Evolutionary conservation across 2,113 vertebrate species (phyloP), one percentile per base, ranked within the genome.

Genomic region (Erythrolamprus reginae): DNA sequence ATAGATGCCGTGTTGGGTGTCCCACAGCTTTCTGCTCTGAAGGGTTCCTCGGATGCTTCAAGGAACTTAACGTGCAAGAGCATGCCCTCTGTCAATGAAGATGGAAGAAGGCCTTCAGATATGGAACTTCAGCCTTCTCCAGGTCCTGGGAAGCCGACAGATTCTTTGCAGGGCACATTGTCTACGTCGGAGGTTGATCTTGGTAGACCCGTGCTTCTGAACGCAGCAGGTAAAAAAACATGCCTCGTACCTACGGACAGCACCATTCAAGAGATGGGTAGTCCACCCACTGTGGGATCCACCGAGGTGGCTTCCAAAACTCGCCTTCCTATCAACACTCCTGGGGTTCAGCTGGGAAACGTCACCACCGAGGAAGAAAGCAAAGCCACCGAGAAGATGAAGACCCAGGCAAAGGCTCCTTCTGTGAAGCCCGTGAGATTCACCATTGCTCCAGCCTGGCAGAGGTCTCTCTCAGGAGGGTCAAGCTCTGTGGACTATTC

Each of bases 381-480:
- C 38, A 92, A 5, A 7, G 50, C 52, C 87, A 88, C 89, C 26
- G 93, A 93, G 51, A 91, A 89, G 70, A 9, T 23, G 1, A 94
- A 95, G 93, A 94, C 3, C 24, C 91, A 82, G 10, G 10, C 26
- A 0, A 95, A 85, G 48, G 83, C 88, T 70, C 0, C 82, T 90
- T 48, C 92, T 93, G 91, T 92, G 26, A 97, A 96, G 56, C 92
- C 94, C 52, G 93, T 95, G 84, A 96, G 95, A 51, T 97, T 98
- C 94, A 97, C 97, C 23, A 91, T 96, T 26, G 92, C 95, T 12
- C 96, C 98, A 10, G 96, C 97, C 23, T 97, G 97, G 98, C 97
- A 98, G 95, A 96, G 96, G 45, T 96, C 97, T 2, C 93, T 96
- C n/a, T 96, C 97, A 6, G 95, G 93, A 12, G 93, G 92, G 2